Evolutionary conservation across 37 sponge, comb jelly and placozoan species (phyloP).

Genomic region (Diacarnus erythraeanus): DNA sequence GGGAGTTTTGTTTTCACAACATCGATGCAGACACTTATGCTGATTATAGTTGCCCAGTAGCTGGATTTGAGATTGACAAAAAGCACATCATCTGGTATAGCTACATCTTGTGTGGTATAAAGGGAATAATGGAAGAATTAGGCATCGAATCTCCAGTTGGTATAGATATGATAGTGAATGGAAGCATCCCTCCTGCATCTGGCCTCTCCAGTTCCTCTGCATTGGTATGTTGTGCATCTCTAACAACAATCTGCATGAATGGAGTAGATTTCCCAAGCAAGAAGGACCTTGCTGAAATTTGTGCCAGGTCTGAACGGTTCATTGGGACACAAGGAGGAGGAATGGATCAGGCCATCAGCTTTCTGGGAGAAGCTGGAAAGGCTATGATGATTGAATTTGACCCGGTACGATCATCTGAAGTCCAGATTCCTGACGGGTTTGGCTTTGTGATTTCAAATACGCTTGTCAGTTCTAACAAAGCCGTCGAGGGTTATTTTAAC

Average conservation of each 20-base stretch:
- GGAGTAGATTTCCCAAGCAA: constrained; percentile 34
- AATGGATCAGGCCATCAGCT: constrained; percentile 97
- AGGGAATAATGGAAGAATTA: constrained; percentile 57
- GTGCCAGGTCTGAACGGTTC: constrained; percentile 87
- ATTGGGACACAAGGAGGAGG: constrained; percentile 98
- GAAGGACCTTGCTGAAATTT: constrained; percentile 76
- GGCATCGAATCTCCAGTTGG: constrained; percentile 46
- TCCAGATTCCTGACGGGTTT: constrained; percentile 66
- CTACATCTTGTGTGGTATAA: constrained; percentile 88
- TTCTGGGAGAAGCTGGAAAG: constrained; percentile 81
- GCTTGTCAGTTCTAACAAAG: constrained; percentile 75
- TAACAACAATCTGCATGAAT: constrained; percentile 71
- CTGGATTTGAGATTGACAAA: constrained; percentile 15
- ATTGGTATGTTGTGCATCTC: constrained; percentile 92
- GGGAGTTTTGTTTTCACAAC: constrained; percentile 49
- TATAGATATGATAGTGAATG: constrained; percentile 84
- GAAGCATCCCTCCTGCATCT: constrained; percentile 84
- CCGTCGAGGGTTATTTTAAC: constrained; percentile 73
- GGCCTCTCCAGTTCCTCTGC: constrained; percentile 99
- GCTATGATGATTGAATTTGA: constrained; percentile 93
- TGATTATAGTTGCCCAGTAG: constrained; percentile 27
- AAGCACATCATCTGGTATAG: constrained; percentile 67
- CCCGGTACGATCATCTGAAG: constrained; percentile 70
- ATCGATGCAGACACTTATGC: constrained; percentile 20
- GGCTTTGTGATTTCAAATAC: constrained; percentile 88